Percentiles rank a stretch among this genome's conserved stretches.
Conservation (phyloP, 2,888 invertebrate species). For the Diaphora mendica region DNA sequence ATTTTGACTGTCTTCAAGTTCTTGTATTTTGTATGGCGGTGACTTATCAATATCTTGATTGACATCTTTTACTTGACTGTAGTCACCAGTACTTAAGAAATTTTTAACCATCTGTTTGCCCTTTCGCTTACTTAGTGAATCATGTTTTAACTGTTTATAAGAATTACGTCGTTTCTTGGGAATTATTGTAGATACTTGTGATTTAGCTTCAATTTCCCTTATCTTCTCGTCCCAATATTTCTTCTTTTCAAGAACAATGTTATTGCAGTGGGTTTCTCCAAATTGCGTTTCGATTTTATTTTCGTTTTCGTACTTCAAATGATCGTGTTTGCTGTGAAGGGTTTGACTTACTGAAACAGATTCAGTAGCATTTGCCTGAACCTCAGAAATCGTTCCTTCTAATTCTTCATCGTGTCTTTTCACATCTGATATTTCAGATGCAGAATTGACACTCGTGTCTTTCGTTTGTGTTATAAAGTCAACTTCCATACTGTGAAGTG, state of each 20-base stretch:
- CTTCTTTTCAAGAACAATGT: constrained; percentile 81
- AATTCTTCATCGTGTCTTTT: constrained; percentile 74
- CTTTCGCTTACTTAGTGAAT: constrained; percentile 79
- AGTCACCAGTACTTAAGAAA: constrained; percentile 63
- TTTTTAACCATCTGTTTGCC: constrained; percentile 79
- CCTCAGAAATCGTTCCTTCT: constrained; percentile 85
- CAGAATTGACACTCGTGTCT: constrained; percentile 78
- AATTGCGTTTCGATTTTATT: constrained; percentile 64
- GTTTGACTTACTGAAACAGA: constrained; percentile 83
- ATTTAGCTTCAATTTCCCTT: constrained; percentile 75
- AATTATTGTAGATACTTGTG: constrained; percentile 66
- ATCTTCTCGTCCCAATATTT: constrained; percentile 84
- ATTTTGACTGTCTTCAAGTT: constrained; percentile 28
- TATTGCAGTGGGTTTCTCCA: constrained; percentile 63
- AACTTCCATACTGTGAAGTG: constrained; percentile 49
- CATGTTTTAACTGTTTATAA: constrained; percentile 71
- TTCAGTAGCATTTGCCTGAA: constrained; percentile 85
- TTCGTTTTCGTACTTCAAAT: constrained; percentile 34
- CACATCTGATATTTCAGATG: constrained; percentile 84
- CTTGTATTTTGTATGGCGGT: constrained; percentile 40
- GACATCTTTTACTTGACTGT: constrained; percentile 52
- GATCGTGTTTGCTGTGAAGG: constrained; percentile 66
- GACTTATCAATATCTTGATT: constrained; percentile 43
- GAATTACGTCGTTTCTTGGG: constrained; percentile 70
- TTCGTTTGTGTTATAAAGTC: constrained; percentile 58